Evolutionary conservation across 2,888 invertebrate genomes (phyloP).

Genomic region (Steinernema carpocapsae): DNA sequence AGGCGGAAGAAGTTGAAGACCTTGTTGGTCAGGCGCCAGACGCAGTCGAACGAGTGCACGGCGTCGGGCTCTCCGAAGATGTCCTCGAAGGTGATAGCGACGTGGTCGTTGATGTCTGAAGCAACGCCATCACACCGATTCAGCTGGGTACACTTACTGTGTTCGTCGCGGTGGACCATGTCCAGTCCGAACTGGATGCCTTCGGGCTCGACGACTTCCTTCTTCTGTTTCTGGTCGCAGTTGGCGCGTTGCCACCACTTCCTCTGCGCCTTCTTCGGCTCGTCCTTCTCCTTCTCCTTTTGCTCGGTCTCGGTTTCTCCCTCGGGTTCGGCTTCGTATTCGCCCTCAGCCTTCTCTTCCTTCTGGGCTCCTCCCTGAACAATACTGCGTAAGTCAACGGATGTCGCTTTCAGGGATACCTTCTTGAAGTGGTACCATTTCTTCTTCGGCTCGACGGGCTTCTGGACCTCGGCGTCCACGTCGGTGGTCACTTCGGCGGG

Average conservation of each 20-base stretch:
- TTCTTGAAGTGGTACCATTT: conserved; percentile 42
- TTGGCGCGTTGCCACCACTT: conserved; percentile 40
- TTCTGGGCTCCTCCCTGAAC: conserved; percentile 24
- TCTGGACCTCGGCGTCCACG: conserved; percentile 41
- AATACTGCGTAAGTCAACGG: too few relatives aligned
- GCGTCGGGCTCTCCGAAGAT: conserved; percentile 69
- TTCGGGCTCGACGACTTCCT: conserved; percentile 51
- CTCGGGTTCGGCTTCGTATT: conserved; percentile 40
- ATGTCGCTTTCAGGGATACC: not conserved
- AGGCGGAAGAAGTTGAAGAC: conserved; percentile 51
- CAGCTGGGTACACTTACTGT: conserved; percentile 44
- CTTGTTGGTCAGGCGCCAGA: conserved; percentile 68
- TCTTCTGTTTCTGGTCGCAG: conserved; percentile 42
- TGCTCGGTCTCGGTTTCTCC: conserved; percentile 41
- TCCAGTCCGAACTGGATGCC: conserved; percentile 64
- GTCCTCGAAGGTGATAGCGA: conserved; percentile 57
- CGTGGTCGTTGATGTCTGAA: conserved; percentile 36
- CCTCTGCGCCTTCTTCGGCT: conserved; percentile 25
- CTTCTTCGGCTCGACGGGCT: conserved; percentile 45
- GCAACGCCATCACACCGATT: conserved; percentile 35
- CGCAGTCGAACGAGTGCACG: conserved; percentile 70
- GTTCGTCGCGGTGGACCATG: conserved; percentile 69
- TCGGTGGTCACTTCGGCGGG: conserved; percentile 36
- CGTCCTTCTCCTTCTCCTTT: conserved; percentile 40
- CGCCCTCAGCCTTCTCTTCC: conserved; percentile 40